phyloP scores from a whole-genome alignment of 2,797 vertebrate species.

The Heteromormyrus szaboi region DNA sequence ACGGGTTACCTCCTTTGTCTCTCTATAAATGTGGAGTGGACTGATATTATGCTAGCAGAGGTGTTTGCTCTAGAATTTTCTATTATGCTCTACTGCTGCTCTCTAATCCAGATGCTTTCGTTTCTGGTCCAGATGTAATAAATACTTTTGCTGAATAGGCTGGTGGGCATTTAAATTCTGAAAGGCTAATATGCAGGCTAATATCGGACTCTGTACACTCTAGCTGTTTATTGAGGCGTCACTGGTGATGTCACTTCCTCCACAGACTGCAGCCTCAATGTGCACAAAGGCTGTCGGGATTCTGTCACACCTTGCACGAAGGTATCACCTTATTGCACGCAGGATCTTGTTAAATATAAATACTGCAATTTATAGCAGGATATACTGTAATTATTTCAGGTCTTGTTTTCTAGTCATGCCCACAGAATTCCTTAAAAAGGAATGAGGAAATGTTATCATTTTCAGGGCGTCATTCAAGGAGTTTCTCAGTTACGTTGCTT shows the following conservation, averaged over 20 bases:
- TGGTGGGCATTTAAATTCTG: neutral
- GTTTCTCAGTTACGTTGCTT: neutral
- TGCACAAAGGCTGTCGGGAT: constrained; percentile 86
- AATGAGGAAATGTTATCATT: neutral
- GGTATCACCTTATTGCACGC: constrained; percentile 49
- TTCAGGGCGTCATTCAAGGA: neutral
- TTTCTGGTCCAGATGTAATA: neutral
- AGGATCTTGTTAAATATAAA: neutral
- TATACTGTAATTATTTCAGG: neutral
- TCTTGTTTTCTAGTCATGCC: neutral
- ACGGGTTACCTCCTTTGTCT: neutral
- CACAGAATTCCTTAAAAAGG: neutral
- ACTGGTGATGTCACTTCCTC: constrained; percentile 37
- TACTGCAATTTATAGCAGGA: neutral
- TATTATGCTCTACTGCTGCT: constrained; percentile 25
- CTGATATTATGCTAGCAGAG: neutral
- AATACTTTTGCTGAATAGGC: neutral
- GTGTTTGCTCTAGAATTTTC: constrained; percentile 17
- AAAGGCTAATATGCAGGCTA: neutral
- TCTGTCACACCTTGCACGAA: constrained; percentile 72
- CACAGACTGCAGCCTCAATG: constrained; percentile 73
- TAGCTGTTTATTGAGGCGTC: neutral
- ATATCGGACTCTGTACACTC: neutral
- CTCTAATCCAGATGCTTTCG: neutral
- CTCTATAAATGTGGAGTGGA: neutral